phyloP scores from a whole-genome alignment of 2,888 invertebrate genomes.

The Pseudococcus viburni region DNA sequence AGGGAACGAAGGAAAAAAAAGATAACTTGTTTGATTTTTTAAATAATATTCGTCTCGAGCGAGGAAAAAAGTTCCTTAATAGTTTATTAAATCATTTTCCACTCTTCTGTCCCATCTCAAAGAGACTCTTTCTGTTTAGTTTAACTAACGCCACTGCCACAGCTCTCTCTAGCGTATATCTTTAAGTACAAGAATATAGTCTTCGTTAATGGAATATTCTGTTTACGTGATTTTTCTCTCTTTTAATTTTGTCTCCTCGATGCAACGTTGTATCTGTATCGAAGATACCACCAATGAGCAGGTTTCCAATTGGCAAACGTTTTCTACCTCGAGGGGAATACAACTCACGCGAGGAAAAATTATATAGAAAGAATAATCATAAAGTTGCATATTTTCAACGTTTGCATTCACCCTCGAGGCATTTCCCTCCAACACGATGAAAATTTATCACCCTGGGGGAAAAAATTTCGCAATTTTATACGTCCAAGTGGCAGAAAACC shows the following conservation, averaged over 20 bases:
- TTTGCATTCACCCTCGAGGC: neutral
- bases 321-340: no score
- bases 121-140: neutral
- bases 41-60: slow-evolving; percentile 44
- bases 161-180: neutral
- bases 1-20: neutral
- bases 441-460: neutral
- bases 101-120: neutral
- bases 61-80: slow-evolving; percentile 32
- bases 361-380: neutral
- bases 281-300: neutral
- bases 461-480: neutral
- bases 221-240: neutral
- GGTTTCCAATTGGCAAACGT: no score
- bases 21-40: slow-evolving; percentile 45
- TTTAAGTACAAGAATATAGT: neutral
- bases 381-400: neutral
- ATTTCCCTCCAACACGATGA: neutral
- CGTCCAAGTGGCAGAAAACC: neutral
- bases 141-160: neutral
- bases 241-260: neutral
- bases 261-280: neutral
- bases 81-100: slow-evolving; percentile 50
- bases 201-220: slow-evolving; percentile 6
- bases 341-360: neutral